Percentiles rank a stretch among this genome's conserved stretches.
phyloP scores from a whole-genome alignment of 2,113 vertebrate species.

The Bagarius yarrelli region DNA sequence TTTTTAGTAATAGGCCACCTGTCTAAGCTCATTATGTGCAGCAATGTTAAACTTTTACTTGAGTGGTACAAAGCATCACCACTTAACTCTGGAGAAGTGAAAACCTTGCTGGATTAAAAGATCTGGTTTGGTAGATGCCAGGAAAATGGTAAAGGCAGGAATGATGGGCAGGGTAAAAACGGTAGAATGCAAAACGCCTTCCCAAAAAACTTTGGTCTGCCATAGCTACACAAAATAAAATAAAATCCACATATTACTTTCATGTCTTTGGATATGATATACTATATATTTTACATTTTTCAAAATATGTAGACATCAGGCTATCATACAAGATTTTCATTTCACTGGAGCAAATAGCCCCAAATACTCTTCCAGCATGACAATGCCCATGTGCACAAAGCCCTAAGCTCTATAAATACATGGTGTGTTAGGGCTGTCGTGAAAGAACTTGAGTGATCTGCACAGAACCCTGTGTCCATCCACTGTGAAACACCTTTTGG shows the following conservation, averaged over 20 bases:
- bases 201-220: background rate
- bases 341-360: too few species aligned
- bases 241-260: background rate
- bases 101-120: background rate
- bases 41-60: background rate
- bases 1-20: background rate
- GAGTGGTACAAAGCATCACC: background rate
- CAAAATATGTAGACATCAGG: background rate
- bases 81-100: background rate
- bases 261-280: background rate
- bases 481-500: too few species aligned
- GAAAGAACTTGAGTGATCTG: too few species aligned
- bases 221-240: too few species aligned
- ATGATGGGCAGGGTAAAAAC: too few species aligned
- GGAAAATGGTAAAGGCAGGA: too few species aligned
- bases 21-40: background rate
- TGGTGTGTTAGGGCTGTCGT: too few species aligned
- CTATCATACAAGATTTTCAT: background rate
- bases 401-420: too few species aligned
- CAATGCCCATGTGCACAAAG: too few species aligned
- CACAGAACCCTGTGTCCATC: too few species aligned
- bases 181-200: background rate
- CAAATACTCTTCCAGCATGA: too few species aligned
- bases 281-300: background rate
- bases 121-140: too few species aligned